Conservation (phyloP, 2,888 invertebrate species). For the Meiosimyza platycephala region DNA sequence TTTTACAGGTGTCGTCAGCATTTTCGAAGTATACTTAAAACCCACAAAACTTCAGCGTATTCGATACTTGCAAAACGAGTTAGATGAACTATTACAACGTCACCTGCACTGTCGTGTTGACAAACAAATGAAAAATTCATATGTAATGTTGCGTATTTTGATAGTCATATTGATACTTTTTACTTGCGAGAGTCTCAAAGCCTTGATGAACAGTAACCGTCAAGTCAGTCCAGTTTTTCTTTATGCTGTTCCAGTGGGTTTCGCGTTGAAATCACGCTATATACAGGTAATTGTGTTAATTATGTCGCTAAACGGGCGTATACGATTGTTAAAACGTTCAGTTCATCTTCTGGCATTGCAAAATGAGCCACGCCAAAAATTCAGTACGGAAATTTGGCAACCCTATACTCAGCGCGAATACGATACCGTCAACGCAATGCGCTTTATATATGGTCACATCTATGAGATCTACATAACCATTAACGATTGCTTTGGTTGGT, state of each 20-base stretch:
- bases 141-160: not conserved
- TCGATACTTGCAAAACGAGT: conserved; percentile 19
- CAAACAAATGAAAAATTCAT: not conserved
- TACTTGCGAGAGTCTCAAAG: conserved; percentile 18
- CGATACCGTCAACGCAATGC: conserved; percentile 42
- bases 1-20: conserved; percentile 20
- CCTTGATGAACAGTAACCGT: not conserved
- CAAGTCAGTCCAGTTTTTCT: conserved; percentile 20
- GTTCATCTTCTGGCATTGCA: conserved; percentile 13
- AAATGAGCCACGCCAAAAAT: conserved; percentile 25
- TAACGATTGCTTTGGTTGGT: conserved; percentile 44
- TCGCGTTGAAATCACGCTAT: conserved; percentile 39
- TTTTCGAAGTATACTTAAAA: conserved; percentile 19
- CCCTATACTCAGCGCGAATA: conserved; percentile 49
- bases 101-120: conserved; percentile 13
- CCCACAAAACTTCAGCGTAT: conserved; percentile 8
- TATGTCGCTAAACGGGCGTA: conserved; percentile 39
- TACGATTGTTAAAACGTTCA: conserved; percentile 14
- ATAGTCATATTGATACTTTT: conserved; percentile 4
- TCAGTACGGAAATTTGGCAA: conserved; percentile 49
- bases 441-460: conserved; percentile 45
- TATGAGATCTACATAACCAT: conserved; percentile 39
- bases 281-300: conserved; percentile 52
- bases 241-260: conserved; percentile 14
- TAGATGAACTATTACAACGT: conserved; percentile 24